Percentiles rank a stretch among this genome's conserved stretches.
These are phyloP conservation scores for Cottoperca gobio DNA, from an alignment of 2,797 vertebrate species.

Conservation along the genomic window DNA sequence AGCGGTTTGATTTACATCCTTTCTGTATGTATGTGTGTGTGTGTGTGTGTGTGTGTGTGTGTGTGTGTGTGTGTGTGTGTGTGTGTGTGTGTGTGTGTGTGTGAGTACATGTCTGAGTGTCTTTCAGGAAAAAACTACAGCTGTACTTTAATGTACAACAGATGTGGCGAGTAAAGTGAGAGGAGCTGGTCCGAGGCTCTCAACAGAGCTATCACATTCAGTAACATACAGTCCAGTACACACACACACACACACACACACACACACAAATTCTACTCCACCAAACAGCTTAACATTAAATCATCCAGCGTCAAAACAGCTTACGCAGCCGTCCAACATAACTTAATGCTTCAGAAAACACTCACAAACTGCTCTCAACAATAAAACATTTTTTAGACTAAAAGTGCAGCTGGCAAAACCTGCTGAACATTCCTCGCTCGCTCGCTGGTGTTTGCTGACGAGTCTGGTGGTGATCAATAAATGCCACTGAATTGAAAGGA, in stretches of 20 bases:
- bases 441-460: constrained; percentile 41
- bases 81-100: no score
- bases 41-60: constrained; percentile 19
- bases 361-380: constrained; percentile 24
- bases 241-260: constrained; percentile 9
- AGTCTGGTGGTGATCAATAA: constrained; percentile 51
- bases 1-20: constrained; percentile 85
- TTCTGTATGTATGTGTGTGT: constrained; percentile 42
- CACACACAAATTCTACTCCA: constrained; percentile 15
- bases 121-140: constrained; percentile 86
- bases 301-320: constrained; percentile 31
- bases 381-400: constrained; percentile 43
- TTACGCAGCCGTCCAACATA: constrained; percentile 32
- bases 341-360: constrained; percentile 43
- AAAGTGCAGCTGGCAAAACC: constrained; percentile 27
- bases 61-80: constrained; percentile 23
- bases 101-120: constrained; percentile 49
- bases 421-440: constrained; percentile 19
- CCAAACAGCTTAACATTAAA: constrained; percentile 46
- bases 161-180: constrained; percentile 79
- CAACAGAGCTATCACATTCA: constrained; percentile 58
- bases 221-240: constrained; percentile 16
- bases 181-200: constrained; percentile 50
- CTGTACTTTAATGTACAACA: constrained; percentile 88
- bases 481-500: constrained; percentile 38